phyloP scores from a whole-genome alignment of 2,797 vertebrate species.

The Taeniopygia guttata region DNA sequence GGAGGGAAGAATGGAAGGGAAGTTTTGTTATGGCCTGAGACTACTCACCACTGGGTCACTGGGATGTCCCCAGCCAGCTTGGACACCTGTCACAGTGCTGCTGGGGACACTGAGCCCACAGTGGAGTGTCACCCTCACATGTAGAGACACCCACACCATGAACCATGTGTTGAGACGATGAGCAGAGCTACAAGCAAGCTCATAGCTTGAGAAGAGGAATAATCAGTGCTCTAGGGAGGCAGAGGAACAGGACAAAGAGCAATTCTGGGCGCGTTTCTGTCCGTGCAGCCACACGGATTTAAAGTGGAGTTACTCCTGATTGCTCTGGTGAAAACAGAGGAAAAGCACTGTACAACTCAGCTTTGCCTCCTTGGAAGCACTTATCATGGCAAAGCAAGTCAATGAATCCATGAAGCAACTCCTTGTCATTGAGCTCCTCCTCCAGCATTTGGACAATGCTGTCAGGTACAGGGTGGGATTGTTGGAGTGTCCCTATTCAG shows the following conservation, averaged over 20 bases:
- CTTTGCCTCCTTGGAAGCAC: neutral
- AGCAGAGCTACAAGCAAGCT: neutral
- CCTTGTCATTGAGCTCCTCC: neutral
- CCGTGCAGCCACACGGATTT: fast-evolving
- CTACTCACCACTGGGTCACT: neutral
- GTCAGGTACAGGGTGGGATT: neutral
- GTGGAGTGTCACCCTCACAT: neutral
- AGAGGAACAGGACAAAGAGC: neutral
- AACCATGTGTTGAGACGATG: neutral
- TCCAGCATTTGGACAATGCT: fast-evolving
- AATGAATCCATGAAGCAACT: neutral
- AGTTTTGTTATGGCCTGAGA: neutral
- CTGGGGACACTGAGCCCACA: neutral
- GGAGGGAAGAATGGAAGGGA: neutral
- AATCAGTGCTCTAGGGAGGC: neutral
- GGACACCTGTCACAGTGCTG: neutral
- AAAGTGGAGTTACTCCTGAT: neutral
- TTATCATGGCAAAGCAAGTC: neutral
- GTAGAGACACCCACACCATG: neutral
- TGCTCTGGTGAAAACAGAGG: neutral
- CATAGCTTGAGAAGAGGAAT: neutral
- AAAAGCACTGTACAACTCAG: neutral
- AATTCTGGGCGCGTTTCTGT: neutral
- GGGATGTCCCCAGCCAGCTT: neutral
- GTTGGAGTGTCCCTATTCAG: neutral